phyloP scores from a whole-genome alignment of 2,113 vertebrate genomes.

The Chionis minor region DNA sequence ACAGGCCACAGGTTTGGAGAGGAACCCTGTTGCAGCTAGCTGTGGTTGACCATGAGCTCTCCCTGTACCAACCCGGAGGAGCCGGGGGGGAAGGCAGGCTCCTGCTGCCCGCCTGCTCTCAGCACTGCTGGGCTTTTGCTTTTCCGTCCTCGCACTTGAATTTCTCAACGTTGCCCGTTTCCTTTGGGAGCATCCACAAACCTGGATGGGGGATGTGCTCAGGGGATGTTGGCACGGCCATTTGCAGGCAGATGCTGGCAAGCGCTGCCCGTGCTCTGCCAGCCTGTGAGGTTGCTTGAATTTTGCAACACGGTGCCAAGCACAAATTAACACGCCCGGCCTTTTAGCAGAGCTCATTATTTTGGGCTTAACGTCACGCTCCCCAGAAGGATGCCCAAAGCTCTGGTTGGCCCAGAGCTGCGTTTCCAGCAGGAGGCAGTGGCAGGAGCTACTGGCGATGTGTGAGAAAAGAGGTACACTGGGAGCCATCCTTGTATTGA shows the following conservation, averaged over 20 bases:
- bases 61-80: fast-evolving
- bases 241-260: background rate
- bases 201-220: background rate
- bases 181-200: background rate
- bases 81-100: background rate
- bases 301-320: background rate
- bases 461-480: background rate
- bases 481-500: background rate
- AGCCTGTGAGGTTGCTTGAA: background rate
- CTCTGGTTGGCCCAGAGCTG: background rate
- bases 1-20: background rate
- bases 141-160: background rate
- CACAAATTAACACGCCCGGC: background rate
- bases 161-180: fast-evolving
- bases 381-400: background rate
- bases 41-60: background rate
- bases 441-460: background rate
- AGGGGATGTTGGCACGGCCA: fast-evolving
- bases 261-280: background rate
- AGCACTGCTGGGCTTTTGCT: background rate
- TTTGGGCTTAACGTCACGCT: background rate
- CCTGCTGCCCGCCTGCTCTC: background rate
- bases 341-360: background rate
- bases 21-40: background rate
- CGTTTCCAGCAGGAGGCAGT: background rate